Evolutionary conservation across 2,797 vertebrate species (phyloP).

Genomic region (Holocentrus rufus): DNA sequence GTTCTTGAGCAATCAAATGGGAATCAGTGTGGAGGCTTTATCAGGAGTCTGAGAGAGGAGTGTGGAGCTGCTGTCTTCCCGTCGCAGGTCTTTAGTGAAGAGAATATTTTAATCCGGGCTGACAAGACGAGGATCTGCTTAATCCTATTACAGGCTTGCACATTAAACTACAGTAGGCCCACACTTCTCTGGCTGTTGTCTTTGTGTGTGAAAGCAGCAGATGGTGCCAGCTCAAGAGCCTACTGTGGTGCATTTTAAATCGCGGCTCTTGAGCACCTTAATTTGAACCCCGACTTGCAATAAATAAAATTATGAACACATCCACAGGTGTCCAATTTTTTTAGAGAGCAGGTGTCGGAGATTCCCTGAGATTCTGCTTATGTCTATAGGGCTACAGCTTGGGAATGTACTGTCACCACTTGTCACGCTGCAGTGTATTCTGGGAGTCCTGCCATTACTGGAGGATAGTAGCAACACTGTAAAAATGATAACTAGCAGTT

Average conservation of each 20-base stretch:
- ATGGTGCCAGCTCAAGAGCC: conserved; percentile 69
- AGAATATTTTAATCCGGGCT: conserved; percentile 81
- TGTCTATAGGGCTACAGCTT: background rate
- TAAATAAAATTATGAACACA: conserved; percentile 39
- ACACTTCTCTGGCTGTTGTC: conserved; percentile 68
- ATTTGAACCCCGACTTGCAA: conserved; percentile 38
- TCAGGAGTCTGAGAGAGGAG: conserved; percentile 60
- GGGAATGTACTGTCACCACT: too few relatives aligned
- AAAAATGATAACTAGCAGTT: too few relatives aligned
- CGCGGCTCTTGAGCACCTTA: conserved; percentile 13
- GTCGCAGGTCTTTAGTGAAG: conserved; percentile 71
- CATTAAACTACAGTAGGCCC: conserved; percentile 78
- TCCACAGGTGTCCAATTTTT: conserved; percentile 42
- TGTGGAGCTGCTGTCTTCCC: conserved; percentile 55
- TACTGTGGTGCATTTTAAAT: conserved; percentile 68
- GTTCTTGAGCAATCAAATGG: conserved; percentile 70
- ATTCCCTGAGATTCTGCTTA: background rate
- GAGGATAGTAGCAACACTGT: too few relatives aligned
- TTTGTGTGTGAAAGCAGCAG: conserved; percentile 73
- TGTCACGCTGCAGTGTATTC: too few relatives aligned
- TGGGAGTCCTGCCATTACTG: too few relatives aligned
- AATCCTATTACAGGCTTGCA: conserved; percentile 83
- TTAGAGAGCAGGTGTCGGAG: conserved; percentile 16
- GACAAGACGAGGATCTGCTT: conserved; percentile 79
- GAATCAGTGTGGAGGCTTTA: conserved; percentile 69